Percentiles rank a stretch among this genome's conserved stretches.
Evolutionary conservation across 2,797 vertebrate genomes (phyloP).

Genomic region (Decapterus maruadsi): DNA sequence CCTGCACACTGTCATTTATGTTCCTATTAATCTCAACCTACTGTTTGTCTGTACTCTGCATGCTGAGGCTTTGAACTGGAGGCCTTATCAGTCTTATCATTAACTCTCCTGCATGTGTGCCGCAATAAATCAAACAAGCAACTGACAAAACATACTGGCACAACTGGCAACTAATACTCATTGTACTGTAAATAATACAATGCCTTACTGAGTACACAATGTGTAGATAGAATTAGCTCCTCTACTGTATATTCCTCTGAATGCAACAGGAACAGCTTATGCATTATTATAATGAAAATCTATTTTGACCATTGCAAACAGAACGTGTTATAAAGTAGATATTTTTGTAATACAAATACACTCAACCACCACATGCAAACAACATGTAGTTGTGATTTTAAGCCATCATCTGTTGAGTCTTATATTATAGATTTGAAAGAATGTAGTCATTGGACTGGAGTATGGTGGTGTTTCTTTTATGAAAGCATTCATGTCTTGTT

Average conservation of each 20-base stretch:
- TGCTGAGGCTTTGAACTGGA: conserved; percentile 52
- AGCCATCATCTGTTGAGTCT: conserved; percentile 30
- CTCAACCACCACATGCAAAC: conserved; percentile 4
- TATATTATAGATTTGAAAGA: conserved; percentile 21
- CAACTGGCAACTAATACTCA: conserved; percentile 14
- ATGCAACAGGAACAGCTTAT: conserved; percentile 39
- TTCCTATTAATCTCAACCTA: conserved; percentile 13
- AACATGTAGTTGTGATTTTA: conserved; percentile 17
- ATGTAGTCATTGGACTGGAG: not conserved
- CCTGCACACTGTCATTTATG: not conserved
- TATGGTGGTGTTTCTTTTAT: conserved; percentile 1
- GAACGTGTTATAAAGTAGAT: conserved; percentile 23
- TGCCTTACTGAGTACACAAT: conserved; percentile 52
- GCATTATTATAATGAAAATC: conserved; percentile 19
- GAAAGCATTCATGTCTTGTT: conserved; percentile 1
- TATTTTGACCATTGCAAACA: conserved; percentile 22
- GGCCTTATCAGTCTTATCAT: conserved; percentile 12
- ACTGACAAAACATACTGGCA: conserved; percentile 9
- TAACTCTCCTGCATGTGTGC: conserved; percentile 49
- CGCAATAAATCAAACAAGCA: conserved; percentile 32
- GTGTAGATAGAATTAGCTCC: conserved; percentile 10
- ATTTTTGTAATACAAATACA: conserved; percentile 58
- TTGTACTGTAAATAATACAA: conserved; percentile 42
- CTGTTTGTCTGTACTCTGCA: conserved; percentile 53
- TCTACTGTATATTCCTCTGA: conserved; percentile 38